Conservation (phyloP, 2,888 invertebrate genomes). For the Diadegma fenestrale region DNA sequence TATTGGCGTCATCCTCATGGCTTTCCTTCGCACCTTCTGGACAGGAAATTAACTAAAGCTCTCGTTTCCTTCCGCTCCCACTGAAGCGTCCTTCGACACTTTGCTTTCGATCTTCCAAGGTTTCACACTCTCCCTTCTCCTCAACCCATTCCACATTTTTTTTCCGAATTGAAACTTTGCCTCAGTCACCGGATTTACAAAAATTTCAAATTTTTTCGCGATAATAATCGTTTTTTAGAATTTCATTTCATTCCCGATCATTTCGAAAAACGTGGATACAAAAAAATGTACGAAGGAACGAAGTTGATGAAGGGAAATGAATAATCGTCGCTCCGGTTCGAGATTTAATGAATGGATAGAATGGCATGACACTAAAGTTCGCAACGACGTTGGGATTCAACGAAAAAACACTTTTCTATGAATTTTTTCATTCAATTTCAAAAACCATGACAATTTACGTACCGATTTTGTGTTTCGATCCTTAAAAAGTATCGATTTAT, state of each 20-base stretch:
- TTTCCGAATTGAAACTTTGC: not conserved
- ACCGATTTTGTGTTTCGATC: no score
- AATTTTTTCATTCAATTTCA: no score
- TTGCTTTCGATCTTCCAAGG: conserved; percentile 1
- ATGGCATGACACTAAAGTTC: no score
- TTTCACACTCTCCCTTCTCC: not conserved
- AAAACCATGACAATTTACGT: no score
- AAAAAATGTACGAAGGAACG: no score
- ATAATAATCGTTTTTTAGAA: not conserved
- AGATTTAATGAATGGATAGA: not conserved
- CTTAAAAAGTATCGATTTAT: no score
- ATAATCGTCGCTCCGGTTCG: not conserved
- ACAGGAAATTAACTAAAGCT: conserved; percentile 77
- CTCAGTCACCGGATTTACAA: not conserved
- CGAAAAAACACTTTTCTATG: no score
- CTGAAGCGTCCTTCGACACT: conserved; percentile 45
- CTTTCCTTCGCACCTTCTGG: conserved; percentile 63
- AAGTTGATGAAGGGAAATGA: not conserved
- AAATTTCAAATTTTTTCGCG: not conserved
- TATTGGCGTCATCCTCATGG: conserved; percentile 21
- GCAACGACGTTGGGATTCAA: no score
- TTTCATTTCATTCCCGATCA: not conserved
- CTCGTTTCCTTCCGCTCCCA: conserved; percentile 68
- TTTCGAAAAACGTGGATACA: not conserved
- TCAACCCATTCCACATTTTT: not conserved